Base-by-base conservation (phyloP, 2,113 vertebrate species). In the Varanus salvator region DNA sequence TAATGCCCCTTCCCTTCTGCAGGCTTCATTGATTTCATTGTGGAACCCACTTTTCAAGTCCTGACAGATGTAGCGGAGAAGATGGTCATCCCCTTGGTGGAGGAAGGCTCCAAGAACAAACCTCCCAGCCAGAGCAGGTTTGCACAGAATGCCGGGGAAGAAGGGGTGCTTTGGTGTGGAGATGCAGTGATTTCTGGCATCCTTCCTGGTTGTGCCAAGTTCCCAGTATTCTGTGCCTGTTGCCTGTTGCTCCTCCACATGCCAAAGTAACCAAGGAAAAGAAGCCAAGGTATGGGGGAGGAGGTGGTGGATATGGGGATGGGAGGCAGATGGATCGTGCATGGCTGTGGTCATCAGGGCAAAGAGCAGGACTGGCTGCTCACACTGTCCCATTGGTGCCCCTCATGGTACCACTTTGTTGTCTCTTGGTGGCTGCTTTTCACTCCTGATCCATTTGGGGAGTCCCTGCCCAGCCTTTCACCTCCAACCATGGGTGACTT, bases 11-110 rank as follows among this genome's bases (percentile, higher is more conserved):
- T 72, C 17, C n/a, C 0, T 38, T 0, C 54, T 44, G 0, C 96
- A 99, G 99, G 98, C 9, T 99, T 99, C 95, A 99, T 99, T 0
- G 98, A 99, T 92, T 99, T 99, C 94, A 99, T 99, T 9, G 98
- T 99, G 95, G 98, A 99, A 86, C 99, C 99, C 7, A 99, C 98
- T 0, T 99, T 99, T 96, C 98, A 98, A 17, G 97, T 99, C 89
- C 94, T 99, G 94, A 99, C 98, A 0, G 98, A 99, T 8, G 98
- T 99, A 97, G 98, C 98, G 0, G 98, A 99, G 95, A 99, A 98
- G 97, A 98, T 98, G 60, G 97, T 99, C 88, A 97, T 98, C 90
- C 99, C 98, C 0, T 74, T 97, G 74, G 93, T 95, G 5, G 98
- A 99, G 81, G 98, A 99, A 0, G 98, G 98, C 87, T 96, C 98